Base-by-base conservation (phyloP, 2,888 invertebrate species). In the Cephus rjabovi region DNA sequence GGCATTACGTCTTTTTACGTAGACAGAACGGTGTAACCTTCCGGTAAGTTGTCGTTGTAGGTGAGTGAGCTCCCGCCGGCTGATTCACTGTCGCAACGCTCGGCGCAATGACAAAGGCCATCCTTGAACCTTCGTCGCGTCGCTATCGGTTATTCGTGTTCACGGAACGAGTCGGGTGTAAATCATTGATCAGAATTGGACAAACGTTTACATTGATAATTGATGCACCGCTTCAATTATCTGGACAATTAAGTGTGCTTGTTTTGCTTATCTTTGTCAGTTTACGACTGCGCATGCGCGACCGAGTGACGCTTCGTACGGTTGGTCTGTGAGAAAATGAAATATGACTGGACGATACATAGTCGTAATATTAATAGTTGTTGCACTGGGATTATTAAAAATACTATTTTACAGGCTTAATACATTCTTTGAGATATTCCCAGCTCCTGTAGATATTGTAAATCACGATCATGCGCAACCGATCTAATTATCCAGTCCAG, bases 31-130 rank as follows among this genome's bases (percentile, higher is more conserved):
- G 56, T 0, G 56, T 23, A 56, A 56, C 56, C 56, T 56, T 56
- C 56, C 56, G 56, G 56, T 56, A 56, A 15, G 56, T 9, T 56
- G 56, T 56, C 56, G 56, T 23, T 23, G 56, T 56, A 56, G 56
- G 56, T 56, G 56, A 56, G 2, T 56, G 56, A 56, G 56, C 56
- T 56, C 56, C 23, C 56, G 78, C 79, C 82, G 83, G 84, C 85
- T 87, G 88, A 88, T 85, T 88, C 88, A 87, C 82, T 85, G 81
- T 75, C 78, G 82, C 77, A 79, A 83, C 81, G 74, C 75, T 73
- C 78, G 79, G 79, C 79, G 77, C 83, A 84, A 79, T 83, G 84
- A 84, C 84, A 87, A 87, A 87, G 86, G 83, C 85, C 84, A 83
- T 82, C 83, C 83, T 84, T 82, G 84, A 85, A 82, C 79, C 79